A percentile compares a stretch with the other conserved stretches of the same genome.
Evolutionary conservation across 2,888 invertebrate species (phyloP).

Genomic region (Idaea aversata): DNA sequence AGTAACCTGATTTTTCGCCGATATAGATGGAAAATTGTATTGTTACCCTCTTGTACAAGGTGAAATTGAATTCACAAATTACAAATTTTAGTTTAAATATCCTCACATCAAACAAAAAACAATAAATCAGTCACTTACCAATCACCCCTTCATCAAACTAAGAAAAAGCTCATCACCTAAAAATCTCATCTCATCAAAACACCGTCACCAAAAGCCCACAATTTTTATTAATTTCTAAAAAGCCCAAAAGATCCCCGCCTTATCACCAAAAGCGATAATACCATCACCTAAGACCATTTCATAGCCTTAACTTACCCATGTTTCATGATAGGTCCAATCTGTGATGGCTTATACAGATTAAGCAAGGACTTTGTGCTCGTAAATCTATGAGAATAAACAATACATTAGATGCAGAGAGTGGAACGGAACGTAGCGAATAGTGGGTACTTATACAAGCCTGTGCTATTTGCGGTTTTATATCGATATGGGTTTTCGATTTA

Average conservation of each 20-base stretch:
- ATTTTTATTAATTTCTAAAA: neutral
- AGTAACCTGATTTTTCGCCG: no score
- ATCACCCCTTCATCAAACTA: no score
- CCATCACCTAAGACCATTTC: constrained; percentile 32
- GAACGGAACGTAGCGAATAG: neutral
- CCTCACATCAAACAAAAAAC: no score
- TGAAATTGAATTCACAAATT: no score
- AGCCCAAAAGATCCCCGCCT: neutral
- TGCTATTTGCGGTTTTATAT: neutral
- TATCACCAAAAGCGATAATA: constrained; percentile 5
- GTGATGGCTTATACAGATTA: constrained; percentile 84
- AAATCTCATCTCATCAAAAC: no score
- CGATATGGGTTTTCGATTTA: neutral
- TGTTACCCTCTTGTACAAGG: no score
- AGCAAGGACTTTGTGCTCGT: constrained; percentile 85
- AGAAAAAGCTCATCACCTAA: no score
- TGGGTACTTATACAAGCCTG: constrained; percentile 1
- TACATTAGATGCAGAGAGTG: constrained; percentile 18
- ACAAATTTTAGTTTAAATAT: no score
- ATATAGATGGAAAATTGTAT: no score
- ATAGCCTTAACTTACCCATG: constrained; percentile 82
- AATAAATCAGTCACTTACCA: no score
- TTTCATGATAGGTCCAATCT: constrained; percentile 82
- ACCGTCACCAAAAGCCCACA: no score
- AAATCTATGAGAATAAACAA: constrained; percentile 80